Evolutionary conservation across 1,140 invertebrate genomes (phyloP).

Genomic region (Cataglyphis hispanica): DNA sequence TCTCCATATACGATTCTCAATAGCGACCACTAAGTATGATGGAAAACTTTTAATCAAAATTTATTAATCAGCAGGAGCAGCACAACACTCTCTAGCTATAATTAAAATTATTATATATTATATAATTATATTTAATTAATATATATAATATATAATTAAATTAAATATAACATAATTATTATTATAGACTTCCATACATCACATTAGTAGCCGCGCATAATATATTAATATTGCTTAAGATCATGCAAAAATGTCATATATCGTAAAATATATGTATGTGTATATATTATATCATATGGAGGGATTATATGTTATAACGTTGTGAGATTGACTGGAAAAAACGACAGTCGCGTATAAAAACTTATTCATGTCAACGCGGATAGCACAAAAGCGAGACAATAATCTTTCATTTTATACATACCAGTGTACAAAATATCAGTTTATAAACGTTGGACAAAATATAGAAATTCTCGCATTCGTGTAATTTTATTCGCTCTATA

Average conservation of each 20-base stretch:
- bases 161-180: not conserved
- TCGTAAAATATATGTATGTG: constrained; percentile 79
- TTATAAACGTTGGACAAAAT: constrained; percentile 20
- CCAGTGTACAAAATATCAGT: no score
- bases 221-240: constrained; percentile 82
- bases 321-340: constrained; percentile 69
- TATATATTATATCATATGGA: constrained; percentile 79
- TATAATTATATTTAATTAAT: no score
- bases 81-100: not conserved
- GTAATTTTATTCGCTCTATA: constrained; percentile 1
- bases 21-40: constrained; percentile 51
- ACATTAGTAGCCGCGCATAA: constrained; percentile 71
- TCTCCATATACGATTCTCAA: constrained; percentile 76
- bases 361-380: constrained; percentile 14
- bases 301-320: constrained; percentile 81
- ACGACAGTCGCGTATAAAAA: constrained; percentile 66
- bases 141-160: no score
- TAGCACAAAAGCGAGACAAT: constrained; percentile 29
- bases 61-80: constrained; percentile 16
- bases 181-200: constrained; percentile 48
- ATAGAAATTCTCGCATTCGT: constrained; percentile 29
- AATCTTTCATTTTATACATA: not conserved
- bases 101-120: constrained; percentile 26
- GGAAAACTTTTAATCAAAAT: constrained; percentile 27
- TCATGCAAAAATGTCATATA: constrained; percentile 81